These are phyloP conservation scores for Ichneumoninae sp. DNA, from an alignment of 2,888 invertebrate species.

Conservation along the genomic window DNA sequence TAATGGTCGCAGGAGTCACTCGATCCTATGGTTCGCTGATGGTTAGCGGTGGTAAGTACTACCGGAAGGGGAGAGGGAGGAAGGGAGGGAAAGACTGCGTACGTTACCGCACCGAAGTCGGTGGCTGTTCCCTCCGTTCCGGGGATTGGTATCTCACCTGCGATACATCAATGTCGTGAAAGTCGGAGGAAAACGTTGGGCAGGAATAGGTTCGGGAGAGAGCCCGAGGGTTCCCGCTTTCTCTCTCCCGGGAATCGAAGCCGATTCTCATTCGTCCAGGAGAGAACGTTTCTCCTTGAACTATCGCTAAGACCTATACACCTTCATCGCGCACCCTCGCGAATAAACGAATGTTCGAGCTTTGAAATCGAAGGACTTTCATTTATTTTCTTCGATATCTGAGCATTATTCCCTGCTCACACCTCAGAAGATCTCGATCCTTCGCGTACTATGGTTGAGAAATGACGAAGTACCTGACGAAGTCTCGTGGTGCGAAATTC, in stretches of 20 bases:
- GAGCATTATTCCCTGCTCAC: conserved; percentile 8
- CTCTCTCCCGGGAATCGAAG: conserved; percentile 65
- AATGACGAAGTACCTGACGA: background rate
- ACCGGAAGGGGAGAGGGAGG: background rate
- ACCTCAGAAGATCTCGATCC: background rate
- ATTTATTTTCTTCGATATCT: conserved; percentile 51
- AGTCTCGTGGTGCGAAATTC: background rate
- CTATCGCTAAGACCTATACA: conserved; percentile 39
- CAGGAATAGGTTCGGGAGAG: conserved; percentile 6
- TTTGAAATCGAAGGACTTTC: conserved; percentile 34
- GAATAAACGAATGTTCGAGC: conserved; percentile 37
- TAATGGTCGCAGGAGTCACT: conserved; percentile 64
- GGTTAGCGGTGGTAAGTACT: conserved; percentile 22
- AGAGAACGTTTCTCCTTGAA: conserved; percentile 54
- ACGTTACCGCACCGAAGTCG: conserved; percentile 44
- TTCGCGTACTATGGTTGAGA: background rate
- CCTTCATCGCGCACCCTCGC: conserved; percentile 38
- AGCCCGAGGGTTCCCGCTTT: conserved; percentile 35
- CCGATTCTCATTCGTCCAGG: conserved; percentile 54
- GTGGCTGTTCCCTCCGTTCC: conserved; percentile 48
- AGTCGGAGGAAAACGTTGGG: conserved; percentile 51
- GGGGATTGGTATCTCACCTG: conserved; percentile 69
- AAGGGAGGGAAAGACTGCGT: conserved; percentile 26
- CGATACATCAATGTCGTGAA: conserved; percentile 70
- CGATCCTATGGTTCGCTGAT: conserved; percentile 55